Evolutionary conservation across 2,113 vertebrate genomes (phyloP).

Genomic region (Sinosuthora webbiana): DNA sequence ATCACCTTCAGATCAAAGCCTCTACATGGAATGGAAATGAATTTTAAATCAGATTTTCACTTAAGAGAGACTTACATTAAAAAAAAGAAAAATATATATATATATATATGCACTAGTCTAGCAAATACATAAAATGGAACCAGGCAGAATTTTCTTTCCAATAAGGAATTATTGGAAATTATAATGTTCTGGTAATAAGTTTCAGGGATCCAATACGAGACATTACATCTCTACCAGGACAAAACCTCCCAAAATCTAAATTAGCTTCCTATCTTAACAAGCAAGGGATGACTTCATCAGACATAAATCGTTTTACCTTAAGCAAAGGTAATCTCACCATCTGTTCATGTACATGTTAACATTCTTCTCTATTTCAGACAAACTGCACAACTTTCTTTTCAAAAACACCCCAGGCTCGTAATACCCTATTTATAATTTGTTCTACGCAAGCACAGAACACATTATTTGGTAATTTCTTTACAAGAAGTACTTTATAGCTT

Average conservation of each 20-base stretch:
- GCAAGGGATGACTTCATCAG: not conserved
- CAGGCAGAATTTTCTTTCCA: not conserved
- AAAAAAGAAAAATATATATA: not conserved
- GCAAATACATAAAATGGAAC: not conserved
- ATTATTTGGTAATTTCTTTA: not conserved
- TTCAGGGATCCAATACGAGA: not conserved
- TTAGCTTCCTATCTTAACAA: not conserved
- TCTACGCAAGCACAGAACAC: not conserved
- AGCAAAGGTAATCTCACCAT: slow-evolving; percentile 7
- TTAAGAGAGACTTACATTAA: not conserved
- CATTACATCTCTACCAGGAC: not conserved
- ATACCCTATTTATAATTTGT: not conserved
- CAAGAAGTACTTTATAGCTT: not conserved
- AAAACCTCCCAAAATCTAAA: not conserved
- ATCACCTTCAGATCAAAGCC: not conserved
- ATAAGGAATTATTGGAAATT: not conserved
- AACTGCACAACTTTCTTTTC: not conserved
- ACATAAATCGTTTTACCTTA: slow-evolving; percentile 19
- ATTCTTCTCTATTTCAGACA: not conserved
- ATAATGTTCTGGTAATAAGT: not conserved
- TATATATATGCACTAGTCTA: not conserved
- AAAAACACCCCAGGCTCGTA: not conserved
- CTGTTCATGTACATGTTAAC: not conserved
- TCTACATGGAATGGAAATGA: not conserved
- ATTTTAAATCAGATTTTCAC: not conserved